Evolutionary conservation across 2,888 invertebrate species (phyloP), one percentile per base, ranked within the genome.

Genomic region (Eilema griseolum): DNA sequence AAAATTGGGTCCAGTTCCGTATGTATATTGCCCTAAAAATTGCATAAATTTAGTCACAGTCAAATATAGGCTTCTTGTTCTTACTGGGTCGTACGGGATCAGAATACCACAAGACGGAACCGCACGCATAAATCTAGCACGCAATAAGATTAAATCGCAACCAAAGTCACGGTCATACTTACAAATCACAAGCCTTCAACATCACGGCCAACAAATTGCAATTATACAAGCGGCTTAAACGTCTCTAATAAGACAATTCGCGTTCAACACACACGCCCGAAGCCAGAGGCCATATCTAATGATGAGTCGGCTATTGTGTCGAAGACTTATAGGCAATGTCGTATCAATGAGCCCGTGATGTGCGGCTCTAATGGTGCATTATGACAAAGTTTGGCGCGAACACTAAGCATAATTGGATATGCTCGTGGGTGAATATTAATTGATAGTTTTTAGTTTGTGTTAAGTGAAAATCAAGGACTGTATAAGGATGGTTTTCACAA

Each of bases 181-280:
- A 66, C 23, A 57, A 66, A 60, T 59, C 66, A 26, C 66, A 66
- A 31, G 31, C 26, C 41, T 65, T 65, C 65, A 56, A 23, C 63
- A 52, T 4, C 59, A 56, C 23, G 28, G 26, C 20, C 64, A 57
- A 74, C 81, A 81, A 84, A 77, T 82, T 78, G 82, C 80, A 75
- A 74, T 46, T 79, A 74, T 75, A 77, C 69, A 79, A 76, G 66
- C 72, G 61, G 76, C 79, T 79, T 83, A 81, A 84, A 78, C 77
- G 79, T 75, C 80, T 88, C 87, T 94, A 94, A 94, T 94, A 83
- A 91, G 91, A 85, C 87, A 78, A 94, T 94, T 93, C 89, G 90
- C 85, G 91, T 93, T 92, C 94, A 87, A 73, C 61, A 72, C 92
- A 87, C 89, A 89, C 87, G 75, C 69, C 67, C 66, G 62, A 80